A percentile compares a stretch with the other conserved stretches of the same genome.
Conservation (phyloP, 1,140 invertebrate species). For the Drosophila varians region DNA sequence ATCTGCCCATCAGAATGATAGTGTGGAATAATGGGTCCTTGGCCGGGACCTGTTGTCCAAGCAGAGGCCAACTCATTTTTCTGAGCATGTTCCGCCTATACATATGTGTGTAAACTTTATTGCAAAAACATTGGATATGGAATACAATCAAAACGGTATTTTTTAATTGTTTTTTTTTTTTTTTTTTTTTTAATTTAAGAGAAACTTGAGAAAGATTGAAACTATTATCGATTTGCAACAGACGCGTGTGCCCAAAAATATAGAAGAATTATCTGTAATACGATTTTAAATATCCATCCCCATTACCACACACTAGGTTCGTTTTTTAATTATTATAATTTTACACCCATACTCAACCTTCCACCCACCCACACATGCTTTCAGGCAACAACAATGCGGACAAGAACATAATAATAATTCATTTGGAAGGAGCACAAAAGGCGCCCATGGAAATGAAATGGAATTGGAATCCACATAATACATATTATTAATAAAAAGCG, state of each 20-base stretch:
- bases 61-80: conserved; percentile 41
- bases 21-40: not conserved
- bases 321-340: conserved; percentile 75
- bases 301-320: too few relatives aligned
- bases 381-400: conserved; percentile 60
- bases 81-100: too few relatives aligned
- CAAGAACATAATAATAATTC: conserved; percentile 67
- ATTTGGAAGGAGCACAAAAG: conserved; percentile 75
- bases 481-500: conserved; percentile 68
- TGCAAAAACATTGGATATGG: not conserved
- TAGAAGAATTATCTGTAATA: too few relatives aligned
- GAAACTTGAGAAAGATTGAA: not conserved
- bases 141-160: not conserved
- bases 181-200: too few relatives aligned
- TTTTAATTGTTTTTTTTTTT: too few relatives aligned
- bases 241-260: too few relatives aligned
- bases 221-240: too few relatives aligned
- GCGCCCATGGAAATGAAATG: conserved; percentile 69
- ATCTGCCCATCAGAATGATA: not conserved
- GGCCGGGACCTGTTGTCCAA: not conserved
- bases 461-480: conserved; percentile 61
- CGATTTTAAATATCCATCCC: too few relatives aligned
- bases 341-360: conserved; percentile 45
- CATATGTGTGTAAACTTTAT: not conserved
- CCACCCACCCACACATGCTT: conserved; percentile 8